These are phyloP conservation scores for Cotesia typhae DNA, from an alignment of 1,140 invertebrate genomes.

Conservation along the genomic window DNA sequence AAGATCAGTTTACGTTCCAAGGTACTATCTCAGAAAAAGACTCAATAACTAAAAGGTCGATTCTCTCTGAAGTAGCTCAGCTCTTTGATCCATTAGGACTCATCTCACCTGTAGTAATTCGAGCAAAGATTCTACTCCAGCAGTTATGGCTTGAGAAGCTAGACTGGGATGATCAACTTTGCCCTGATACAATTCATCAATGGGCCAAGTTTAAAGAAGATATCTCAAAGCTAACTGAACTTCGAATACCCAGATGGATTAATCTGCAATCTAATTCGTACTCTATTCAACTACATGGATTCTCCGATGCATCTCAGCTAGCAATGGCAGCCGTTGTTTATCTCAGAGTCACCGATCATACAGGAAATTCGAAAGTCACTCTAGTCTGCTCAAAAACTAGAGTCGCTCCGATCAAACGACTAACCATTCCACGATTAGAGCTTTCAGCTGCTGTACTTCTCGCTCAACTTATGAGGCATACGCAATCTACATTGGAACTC, in stretches of 20 bases:
- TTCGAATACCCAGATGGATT: slow-evolving; percentile 37
- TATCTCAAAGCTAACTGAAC: slow-evolving; percentile 13
- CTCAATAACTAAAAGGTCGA: background rate
- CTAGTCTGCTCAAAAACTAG: too few species aligned
- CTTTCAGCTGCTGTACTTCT: slow-evolving; percentile 31
- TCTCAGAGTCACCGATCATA: too few species aligned
- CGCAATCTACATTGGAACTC: too few species aligned
- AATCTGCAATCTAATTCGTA: background rate
- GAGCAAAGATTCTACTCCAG: slow-evolving; percentile 42
- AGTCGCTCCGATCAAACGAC: slow-evolving; percentile 43
- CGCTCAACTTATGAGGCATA: background rate
- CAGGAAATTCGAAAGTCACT: too few species aligned
- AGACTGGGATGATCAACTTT: slow-evolving; percentile 33
- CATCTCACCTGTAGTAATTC: slow-evolving; percentile 33
- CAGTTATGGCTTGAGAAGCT: slow-evolving; percentile 40
- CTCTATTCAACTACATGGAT: too few species aligned
- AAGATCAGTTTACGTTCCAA: background rate
- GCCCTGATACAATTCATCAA: too few species aligned
- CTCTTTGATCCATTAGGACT: slow-evolving; percentile 39
- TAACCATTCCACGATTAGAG: slow-evolving; percentile 36
- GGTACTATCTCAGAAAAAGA: slow-evolving; percentile 17
- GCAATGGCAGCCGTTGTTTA: too few species aligned
- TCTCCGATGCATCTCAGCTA: too few species aligned
- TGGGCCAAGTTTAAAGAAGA: too few species aligned
- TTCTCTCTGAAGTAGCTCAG: slow-evolving; percentile 32